phyloP scores from a whole-genome alignment of 2,113 vertebrate genomes.

The Ceratotherium simum region DNA sequence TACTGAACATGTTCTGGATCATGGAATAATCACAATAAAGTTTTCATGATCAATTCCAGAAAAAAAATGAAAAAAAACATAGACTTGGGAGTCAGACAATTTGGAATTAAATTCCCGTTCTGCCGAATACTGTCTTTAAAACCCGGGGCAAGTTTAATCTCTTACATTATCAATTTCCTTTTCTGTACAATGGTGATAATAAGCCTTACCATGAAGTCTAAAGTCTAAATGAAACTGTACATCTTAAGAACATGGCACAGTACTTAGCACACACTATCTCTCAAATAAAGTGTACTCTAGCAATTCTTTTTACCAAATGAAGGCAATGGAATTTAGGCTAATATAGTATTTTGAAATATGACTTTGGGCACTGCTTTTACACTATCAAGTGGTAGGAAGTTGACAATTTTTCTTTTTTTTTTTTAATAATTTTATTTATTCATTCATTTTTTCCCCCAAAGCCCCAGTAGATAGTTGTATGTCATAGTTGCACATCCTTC shows the following conservation, averaged over 20 bases:
- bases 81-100: neutral
- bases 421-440: too few species aligned
- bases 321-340: neutral
- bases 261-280: neutral
- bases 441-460: too few species aligned
- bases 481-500: too few species aligned
- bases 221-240: neutral
- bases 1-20: neutral
- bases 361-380: neutral
- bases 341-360: neutral
- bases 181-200: neutral
- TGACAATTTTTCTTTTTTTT: neutral
- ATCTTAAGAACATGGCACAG: neutral
- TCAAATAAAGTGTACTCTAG: neutral
- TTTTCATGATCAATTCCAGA: neutral
- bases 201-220: neutral
- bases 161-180: neutral
- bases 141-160: too few species aligned
- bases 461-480: too few species aligned
- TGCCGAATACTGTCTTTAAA: neutral
- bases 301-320: neutral
- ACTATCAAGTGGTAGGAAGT: neutral
- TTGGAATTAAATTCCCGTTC: neutral
- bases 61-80: neutral
- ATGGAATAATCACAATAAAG: neutral